Percentiles rank a stretch among this genome's conserved stretches.
phyloP scores from a whole-genome alignment of 2,113 vertebrate species.

The Nycticebus coucang region DNA sequence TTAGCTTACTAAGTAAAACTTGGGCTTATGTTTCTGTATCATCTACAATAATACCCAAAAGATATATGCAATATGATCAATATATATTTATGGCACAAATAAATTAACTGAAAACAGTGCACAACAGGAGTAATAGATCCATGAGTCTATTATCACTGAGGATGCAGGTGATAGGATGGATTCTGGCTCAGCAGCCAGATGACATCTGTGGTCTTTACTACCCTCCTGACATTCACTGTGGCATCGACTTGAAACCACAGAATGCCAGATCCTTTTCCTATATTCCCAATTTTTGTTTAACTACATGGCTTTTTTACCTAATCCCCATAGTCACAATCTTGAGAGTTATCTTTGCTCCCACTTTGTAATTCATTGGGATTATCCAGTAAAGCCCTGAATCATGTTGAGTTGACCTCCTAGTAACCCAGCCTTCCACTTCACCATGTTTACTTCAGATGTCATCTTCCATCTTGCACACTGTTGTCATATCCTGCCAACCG shows the following conservation, averaged over 20 bases:
- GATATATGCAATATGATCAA: not conserved
- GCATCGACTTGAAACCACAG: not conserved
- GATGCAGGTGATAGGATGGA: not conserved
- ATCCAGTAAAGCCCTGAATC: not conserved
- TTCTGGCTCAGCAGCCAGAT: not conserved
- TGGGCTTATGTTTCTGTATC: not conserved
- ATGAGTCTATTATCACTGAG: not conserved
- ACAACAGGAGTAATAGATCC: not conserved
- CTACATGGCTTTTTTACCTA: conserved; percentile 9
- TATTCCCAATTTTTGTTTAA: not conserved
- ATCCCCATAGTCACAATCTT: not conserved
- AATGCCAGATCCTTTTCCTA: not conserved
- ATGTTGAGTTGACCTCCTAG: not conserved
- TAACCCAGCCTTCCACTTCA: not conserved
- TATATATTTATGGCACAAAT: not conserved
- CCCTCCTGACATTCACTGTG: not conserved
- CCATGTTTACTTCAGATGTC: not conserved
- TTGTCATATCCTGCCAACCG: not conserved
- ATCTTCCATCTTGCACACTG: not conserved
- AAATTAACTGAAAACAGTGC: not conserved
- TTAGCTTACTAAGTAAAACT: not conserved
- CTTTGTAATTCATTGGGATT: not conserved
- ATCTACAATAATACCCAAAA: not conserved
- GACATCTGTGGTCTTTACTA: not conserved
- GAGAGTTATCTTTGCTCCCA: not conserved